Percentiles rank a stretch among this genome's conserved stretches.
These are phyloP conservation scores for Monopterus albus DNA, from an alignment of 2,113 vertebrate species.

Conservation along the genomic window DNA sequence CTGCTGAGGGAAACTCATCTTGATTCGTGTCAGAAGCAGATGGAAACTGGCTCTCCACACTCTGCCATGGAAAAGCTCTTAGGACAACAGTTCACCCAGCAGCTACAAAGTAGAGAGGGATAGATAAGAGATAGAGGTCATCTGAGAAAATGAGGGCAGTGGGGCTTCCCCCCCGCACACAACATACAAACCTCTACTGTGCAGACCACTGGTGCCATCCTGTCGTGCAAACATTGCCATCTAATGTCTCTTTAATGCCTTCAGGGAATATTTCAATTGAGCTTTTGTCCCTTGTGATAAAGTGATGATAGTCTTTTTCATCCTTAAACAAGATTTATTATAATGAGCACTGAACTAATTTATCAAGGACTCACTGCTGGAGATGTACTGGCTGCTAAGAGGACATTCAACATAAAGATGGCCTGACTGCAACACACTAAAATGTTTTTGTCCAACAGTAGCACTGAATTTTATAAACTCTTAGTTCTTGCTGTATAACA, in stretches of 20 bases:
- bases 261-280: constrained; percentile 37
- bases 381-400: constrained; percentile 10
- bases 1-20: constrained; percentile 15
- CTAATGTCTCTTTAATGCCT: constrained; percentile 19
- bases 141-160: constrained; percentile 31
- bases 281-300: constrained; percentile 42
- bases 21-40: constrained; percentile 71
- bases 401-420: constrained; percentile 13
- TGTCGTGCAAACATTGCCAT: constrained; percentile 20
- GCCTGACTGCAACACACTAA: too few species aligned
- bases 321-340: constrained; percentile 48
- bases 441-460: constrained; percentile 25
- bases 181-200: constrained; percentile 29
- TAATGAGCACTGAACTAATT: constrained; percentile 49
- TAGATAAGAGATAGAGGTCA: constrained; percentile 36
- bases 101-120: constrained; percentile 52
- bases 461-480: constrained; percentile 34
- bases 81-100: constrained; percentile 57
- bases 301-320: constrained; percentile 17
- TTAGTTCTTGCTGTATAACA: constrained; percentile 6
- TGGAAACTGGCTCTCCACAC: constrained; percentile 53
- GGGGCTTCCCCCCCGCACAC: not conserved
- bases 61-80: constrained; percentile 71
- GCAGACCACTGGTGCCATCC: constrained; percentile 16
- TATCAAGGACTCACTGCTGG: constrained; percentile 15